These are phyloP conservation scores for Miniopterus natalensis DNA, from an alignment of 2,113 vertebrate species.

Conservation along the genomic window DNA sequence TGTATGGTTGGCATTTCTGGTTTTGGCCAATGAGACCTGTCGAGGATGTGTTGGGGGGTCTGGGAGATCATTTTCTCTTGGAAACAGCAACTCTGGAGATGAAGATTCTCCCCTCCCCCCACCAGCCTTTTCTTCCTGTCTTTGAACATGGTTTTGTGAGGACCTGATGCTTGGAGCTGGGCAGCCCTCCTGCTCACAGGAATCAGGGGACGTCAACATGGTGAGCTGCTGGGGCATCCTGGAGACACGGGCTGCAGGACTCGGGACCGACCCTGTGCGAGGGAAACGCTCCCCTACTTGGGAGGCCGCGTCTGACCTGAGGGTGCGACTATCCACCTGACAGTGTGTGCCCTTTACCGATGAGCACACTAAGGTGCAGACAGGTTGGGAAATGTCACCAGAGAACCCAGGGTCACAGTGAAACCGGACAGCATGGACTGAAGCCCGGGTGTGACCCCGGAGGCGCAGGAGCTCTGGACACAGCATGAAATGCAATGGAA, in stretches of 20 bases:
- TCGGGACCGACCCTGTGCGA: not conserved
- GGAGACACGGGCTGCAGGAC: not conserved
- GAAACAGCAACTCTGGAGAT: not conserved
- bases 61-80: not conserved
- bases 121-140: not conserved
- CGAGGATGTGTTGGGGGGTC: not conserved
- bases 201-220: accelerated
- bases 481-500: not conserved
- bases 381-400: not conserved
- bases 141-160: not conserved
- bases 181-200: not conserved
- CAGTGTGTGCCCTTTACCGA: no score
- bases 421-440: not conserved
- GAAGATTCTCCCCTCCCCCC: not conserved
- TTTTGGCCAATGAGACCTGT: not conserved
- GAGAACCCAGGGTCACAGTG: not conserved
- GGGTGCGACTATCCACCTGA: not conserved
- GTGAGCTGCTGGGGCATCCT: not conserved
- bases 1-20: not conserved
- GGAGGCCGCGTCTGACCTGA: not conserved
- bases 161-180: not conserved
- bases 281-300: not conserved
- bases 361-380: not conserved
- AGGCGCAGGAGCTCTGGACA: not conserved
- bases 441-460: not conserved